Evolutionary conservation across 2,113 vertebrate species (phyloP).

Genomic region (Tragelaphus strepsiceros): DNA sequence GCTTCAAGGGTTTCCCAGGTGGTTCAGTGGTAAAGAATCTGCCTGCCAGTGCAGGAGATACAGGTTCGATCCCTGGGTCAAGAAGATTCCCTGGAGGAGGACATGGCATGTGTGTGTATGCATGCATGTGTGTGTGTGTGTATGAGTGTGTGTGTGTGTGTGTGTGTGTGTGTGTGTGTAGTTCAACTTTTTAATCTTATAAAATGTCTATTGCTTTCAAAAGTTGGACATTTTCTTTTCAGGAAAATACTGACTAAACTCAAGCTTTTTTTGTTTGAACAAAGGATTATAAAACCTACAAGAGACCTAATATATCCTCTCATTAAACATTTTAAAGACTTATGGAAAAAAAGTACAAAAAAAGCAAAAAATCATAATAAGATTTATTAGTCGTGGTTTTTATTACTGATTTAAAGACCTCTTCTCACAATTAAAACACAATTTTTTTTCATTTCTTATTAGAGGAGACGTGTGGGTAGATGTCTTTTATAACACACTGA

Average conservation of each 20-base stretch:
- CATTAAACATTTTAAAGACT: not conserved
- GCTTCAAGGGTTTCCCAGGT: not conserved
- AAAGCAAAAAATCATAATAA: not conserved
- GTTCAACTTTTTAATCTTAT: not conserved
- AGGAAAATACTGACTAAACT: not conserved
- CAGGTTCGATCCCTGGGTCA: not conserved
- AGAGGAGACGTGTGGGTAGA: not conserved
- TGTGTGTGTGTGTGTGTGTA: not conserved
- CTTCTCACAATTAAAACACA: not conserved
- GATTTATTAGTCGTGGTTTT: not conserved
- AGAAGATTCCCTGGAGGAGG: not conserved
- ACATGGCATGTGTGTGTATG: not conserved
- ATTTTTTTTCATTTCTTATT: not conserved
- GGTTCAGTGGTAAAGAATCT: not conserved
- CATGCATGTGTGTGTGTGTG: fast-evolving
- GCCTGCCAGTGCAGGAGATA: not conserved
- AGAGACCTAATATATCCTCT: not conserved
- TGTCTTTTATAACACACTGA: not conserved
- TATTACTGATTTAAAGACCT: not conserved
- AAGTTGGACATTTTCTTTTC: not conserved
- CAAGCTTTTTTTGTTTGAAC: not conserved
- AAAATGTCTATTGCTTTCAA: not conserved
- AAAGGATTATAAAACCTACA: not conserved
- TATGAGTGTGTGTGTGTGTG: not conserved
- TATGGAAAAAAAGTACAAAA: not conserved